These are phyloP conservation scores for Cyrtodaria siliqua DNA, from an alignment of 2,888 invertebrate species.

Conservation along the genomic window DNA sequence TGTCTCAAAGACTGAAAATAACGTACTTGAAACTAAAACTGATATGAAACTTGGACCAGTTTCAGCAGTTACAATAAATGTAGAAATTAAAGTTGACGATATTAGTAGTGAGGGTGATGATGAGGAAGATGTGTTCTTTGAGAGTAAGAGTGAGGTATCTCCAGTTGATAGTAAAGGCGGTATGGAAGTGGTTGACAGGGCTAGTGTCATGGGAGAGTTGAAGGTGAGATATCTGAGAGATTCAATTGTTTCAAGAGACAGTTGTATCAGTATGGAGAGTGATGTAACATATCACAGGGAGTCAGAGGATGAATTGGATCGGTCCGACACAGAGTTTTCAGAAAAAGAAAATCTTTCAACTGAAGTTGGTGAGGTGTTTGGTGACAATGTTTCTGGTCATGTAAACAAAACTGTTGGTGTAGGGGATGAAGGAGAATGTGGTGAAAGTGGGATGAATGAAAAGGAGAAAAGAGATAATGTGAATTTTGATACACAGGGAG, in stretches of 20 bases:
- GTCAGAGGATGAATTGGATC: slow-evolving; percentile 49
- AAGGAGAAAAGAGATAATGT: no score
- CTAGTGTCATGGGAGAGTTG: neutral
- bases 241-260: slow-evolving; percentile 13
- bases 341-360: neutral
- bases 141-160: slow-evolving; percentile 45
- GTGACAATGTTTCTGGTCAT: neutral
- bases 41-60: neutral
- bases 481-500: no score
- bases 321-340: neutral
- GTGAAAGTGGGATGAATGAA: slow-evolving; percentile 4
- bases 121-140: slow-evolving; percentile 46
- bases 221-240: neutral
- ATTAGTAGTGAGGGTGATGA: neutral
- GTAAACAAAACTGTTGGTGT: slow-evolving; percentile 10
- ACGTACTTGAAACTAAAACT: neutral
- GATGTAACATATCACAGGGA: slow-evolving; percentile 61
- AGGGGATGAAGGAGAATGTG: slow-evolving; percentile 1
- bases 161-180: neutral
- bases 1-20: neutral
- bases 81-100: neutral
- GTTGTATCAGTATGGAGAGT: slow-evolving; percentile 52
- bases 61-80: neutral
- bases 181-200: neutral
- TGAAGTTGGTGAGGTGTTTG: neutral